Evolutionary conservation across 1,140 invertebrate genomes (phyloP).

Genomic region (Ceratina calcarata): DNA sequence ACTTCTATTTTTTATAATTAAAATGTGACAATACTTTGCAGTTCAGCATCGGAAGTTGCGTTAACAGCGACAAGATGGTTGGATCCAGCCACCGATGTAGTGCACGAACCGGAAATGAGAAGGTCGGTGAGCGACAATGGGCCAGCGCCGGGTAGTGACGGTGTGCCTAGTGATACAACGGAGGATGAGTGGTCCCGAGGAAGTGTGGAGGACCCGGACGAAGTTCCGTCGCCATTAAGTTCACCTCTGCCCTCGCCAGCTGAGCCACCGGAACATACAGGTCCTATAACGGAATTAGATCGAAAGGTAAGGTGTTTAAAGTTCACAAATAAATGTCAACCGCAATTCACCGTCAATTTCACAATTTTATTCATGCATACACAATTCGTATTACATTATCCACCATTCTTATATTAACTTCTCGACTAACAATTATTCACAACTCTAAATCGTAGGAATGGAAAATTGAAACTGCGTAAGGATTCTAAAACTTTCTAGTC

Average conservation of each 20-base stretch:
- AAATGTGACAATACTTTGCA: slow-evolving; percentile 38
- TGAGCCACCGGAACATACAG: slow-evolving; percentile 73
- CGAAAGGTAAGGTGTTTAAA: slow-evolving; percentile 69
- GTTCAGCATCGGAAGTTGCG: slow-evolving; percentile 76
- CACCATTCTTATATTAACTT: neutral
- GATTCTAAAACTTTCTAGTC: neutral
- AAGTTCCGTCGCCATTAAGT: slow-evolving; percentile 75
- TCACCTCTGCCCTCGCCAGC: slow-evolving; percentile 74
- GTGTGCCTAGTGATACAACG: slow-evolving; percentile 84
- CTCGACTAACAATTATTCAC: no score
- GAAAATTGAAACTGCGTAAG: no score
- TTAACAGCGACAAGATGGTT: slow-evolving; percentile 69
- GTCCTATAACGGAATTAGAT: slow-evolving; percentile 78
- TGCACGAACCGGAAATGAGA: slow-evolving; percentile 74
- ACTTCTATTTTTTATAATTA: no score
- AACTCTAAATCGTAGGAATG: no score
- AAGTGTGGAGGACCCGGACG: slow-evolving; percentile 83
- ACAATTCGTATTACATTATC: neutral
- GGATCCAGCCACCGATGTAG: slow-evolving; percentile 74
- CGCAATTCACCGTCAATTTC: no score
- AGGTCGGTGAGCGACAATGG: slow-evolving; percentile 80
- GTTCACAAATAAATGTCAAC: no score
- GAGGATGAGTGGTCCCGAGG: slow-evolving; percentile 86
- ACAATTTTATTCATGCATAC: neutral
- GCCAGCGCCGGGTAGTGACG: slow-evolving; percentile 81